Base-by-base conservation (phyloP, 2,888 invertebrate species). In the Brachypterus glaber region DNA sequence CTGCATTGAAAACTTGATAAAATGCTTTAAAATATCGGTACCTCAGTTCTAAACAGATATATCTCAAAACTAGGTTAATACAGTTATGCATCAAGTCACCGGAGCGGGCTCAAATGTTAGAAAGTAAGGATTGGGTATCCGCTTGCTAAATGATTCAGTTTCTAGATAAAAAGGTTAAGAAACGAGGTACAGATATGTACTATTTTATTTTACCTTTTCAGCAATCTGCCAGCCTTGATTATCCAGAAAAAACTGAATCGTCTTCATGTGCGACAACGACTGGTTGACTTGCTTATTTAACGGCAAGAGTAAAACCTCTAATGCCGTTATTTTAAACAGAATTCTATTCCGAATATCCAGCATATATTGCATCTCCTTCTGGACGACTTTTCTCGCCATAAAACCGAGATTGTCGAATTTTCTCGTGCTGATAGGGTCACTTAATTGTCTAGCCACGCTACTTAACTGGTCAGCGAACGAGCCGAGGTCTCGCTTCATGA, bases 221-320 rank as follows among this genome's bases (percentile, higher is more conserved):
- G 81, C 79, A 51, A 85, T 79, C 49, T 76, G 71, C 33, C 74
- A 74, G 18, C 82, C 82, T 51, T 81, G 79, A 54, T 76, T 79
- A 52, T 82, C 77, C 44, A 87, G 72, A 62, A 79, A 83, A 58
- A 75, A 79, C 59, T 86, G 85, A 31, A 84, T 78, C n/a, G 77
- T 80, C 52, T 79, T 79, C 48, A 86, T 72, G 55, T 84, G 82
- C 39, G 76, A 76, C 4, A 84, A 65, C 0, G 82, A 81, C 50
- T 81, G 80, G 60, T 85, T 82, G 3, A 77, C 68, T 64, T 81
- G 80, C 43, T 74, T 74, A 45, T 79, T 76, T 52, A 85, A 74
- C 0, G 86, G 84, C 50, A 73, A 71, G 48, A 82, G 60, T 51
- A 83, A 77, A 4, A 87, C 68, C 54, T 87, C 86, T 32, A 87